Percentiles rank a stretch among this genome's conserved stretches.
These are phyloP conservation scores for Drosophila parabipectinata DNA, from an alignment of 1,140 invertebrate genomes.

Conservation along the genomic window DNA sequence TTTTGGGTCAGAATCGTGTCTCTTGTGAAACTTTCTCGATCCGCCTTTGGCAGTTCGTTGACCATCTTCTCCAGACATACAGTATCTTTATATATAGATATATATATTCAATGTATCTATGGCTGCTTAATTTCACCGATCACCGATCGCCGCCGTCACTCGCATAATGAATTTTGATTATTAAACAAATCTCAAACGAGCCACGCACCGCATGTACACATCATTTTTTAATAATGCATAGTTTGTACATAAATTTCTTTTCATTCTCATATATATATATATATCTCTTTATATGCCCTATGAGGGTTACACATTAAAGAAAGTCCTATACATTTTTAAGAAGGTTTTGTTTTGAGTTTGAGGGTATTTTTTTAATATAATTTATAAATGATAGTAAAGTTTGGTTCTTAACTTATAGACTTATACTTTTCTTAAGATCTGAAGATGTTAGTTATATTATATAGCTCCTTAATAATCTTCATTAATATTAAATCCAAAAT, in stretches of 20 bases:
- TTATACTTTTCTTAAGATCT: too few relatives aligned
- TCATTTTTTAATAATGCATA: constrained; percentile 83
- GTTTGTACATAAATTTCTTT: constrained; percentile 82
- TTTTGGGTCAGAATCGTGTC: constrained; percentile 72
- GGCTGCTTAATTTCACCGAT: constrained; percentile 74
- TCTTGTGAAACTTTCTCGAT: constrained; percentile 62
- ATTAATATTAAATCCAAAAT: neutral
- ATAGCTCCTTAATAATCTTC: too few relatives aligned
- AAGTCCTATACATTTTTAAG: neutral
- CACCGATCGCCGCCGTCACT: constrained; percentile 27
- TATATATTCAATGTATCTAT: constrained; percentile 41
- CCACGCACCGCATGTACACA: constrained; percentile 72
- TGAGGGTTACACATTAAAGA: neutral
- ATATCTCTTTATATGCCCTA: neutral
- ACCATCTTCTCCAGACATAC: constrained; percentile 54
- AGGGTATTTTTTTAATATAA: too few relatives aligned
- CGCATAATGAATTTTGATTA: constrained; percentile 76
- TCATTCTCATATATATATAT: neutral
- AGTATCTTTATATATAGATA: constrained; percentile 5
- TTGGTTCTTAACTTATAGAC: too few relatives aligned
- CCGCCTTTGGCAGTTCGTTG: constrained; percentile 69
- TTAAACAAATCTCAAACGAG: constrained; percentile 73
- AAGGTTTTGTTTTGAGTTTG: neutral
- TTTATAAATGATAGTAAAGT: too few relatives aligned
- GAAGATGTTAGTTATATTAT: too few relatives aligned